Conservation (phyloP, 2,888 invertebrate genomes). For the Limnephilus rhombicus region DNA sequence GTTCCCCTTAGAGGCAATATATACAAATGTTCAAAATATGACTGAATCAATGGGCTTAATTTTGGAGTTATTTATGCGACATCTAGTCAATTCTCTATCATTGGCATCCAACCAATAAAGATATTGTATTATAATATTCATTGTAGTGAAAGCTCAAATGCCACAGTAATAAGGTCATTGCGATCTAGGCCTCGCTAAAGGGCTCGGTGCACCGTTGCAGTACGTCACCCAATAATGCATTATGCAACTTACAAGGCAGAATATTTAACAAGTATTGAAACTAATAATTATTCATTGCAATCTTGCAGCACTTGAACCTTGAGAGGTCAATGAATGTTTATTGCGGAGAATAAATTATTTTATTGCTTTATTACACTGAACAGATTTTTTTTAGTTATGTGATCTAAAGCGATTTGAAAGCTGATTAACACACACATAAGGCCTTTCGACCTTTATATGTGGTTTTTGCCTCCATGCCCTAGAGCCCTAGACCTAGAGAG, state of each 20-base stretch:
- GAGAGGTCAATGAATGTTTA: too few relatives aligned
- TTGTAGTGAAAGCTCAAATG: slow-evolving; percentile 29
- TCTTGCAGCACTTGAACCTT: neutral
- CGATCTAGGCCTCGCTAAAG: slow-evolving; percentile 7
- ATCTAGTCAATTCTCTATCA: neutral
- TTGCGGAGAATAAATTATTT: too few relatives aligned
- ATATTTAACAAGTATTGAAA: neutral
- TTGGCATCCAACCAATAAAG: neutral
- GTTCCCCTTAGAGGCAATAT: too few relatives aligned
- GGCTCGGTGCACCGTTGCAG: neutral
- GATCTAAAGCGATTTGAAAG: too few relatives aligned
- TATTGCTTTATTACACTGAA: too few relatives aligned
- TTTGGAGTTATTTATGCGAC: neutral
- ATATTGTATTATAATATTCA: neutral
- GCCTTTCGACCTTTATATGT: too few relatives aligned
- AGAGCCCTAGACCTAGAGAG: too few relatives aligned
- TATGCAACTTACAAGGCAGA: neutral
- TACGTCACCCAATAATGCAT: neutral
- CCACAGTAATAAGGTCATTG: slow-evolving; percentile 26
- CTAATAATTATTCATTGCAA: neutral
- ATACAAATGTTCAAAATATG: too few relatives aligned
- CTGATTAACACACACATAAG: too few relatives aligned
- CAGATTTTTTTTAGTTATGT: too few relatives aligned
- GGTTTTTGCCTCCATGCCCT: too few relatives aligned
- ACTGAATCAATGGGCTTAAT: too few relatives aligned